Conservation (phyloP, 35 echinoderm and acorn worm species). For the Ophioderma brevispina region DNA sequence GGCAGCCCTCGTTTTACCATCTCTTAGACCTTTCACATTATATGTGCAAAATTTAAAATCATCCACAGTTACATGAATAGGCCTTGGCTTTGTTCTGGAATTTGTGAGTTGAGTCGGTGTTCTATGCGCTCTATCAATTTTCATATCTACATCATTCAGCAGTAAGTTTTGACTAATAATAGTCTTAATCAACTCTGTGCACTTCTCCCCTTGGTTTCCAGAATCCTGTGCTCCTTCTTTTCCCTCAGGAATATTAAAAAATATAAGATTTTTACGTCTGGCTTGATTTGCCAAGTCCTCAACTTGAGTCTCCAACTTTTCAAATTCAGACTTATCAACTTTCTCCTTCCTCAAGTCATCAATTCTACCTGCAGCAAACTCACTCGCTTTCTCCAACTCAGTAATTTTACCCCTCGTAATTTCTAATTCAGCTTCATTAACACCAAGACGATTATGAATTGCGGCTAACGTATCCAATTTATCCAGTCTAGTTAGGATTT, state of each 20-base stretch:
- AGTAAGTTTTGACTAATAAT: neutral
- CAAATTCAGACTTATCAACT: neutral
- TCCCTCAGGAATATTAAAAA: neutral
- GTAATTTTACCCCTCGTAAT: neutral
- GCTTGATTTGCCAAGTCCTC: neutral
- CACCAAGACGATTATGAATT: neutral
- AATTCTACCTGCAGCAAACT: too few relatives aligned
- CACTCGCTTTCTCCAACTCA: neutral
- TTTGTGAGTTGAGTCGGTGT: neutral
- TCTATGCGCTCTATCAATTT: neutral
- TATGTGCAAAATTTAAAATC: neutral
- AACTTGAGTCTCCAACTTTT: neutral
- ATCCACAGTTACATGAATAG: neutral
- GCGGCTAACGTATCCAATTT: neutral
- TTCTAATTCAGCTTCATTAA: neutral
- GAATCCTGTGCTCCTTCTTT: neutral
- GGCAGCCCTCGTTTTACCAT: neutral
- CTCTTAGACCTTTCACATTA: neutral
- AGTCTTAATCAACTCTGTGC: neutral
- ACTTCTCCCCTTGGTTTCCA: too few relatives aligned
- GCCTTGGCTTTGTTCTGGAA: neutral
- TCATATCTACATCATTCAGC: neutral
- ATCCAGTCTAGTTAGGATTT: too few relatives aligned
- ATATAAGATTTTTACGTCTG: neutral
- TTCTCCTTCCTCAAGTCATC: neutral